Base-by-base conservation (phyloP, 2,113 vertebrate genomes). In the Nibea coibor region DNA sequence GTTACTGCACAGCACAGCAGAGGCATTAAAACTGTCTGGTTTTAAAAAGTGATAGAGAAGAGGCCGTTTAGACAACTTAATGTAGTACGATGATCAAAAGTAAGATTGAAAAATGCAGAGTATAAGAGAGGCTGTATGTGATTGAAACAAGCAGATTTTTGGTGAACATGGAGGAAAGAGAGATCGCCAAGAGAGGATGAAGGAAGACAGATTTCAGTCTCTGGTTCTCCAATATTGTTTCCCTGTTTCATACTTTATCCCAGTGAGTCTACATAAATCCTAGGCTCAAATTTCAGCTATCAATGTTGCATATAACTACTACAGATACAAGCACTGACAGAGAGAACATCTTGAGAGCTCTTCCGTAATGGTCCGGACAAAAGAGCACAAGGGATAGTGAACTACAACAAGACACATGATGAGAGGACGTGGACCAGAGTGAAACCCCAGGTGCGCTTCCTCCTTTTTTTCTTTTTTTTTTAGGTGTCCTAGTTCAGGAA, bases 271-370 rank as follows among this genome's bases (percentile, higher is more conserved):
- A 28, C 20, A 66, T 59, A 64, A 83, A 74, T 59, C 54, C 54
- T n/a, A 71, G 31, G 31, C 72, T 80, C 76, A 26, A 63, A 78
- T 59, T 72, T 56, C 19, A 10, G 22, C 63, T 80, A 69, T 64
- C 62, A 50, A 10, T 59, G 8, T 56, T 56, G 59, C 22, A 67
- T 35, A 8, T 24, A 58, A 81, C 61, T 20, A 14, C 47, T 82
- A 81, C 12, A 75, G 26, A 56, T 4, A 28, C 31, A 17, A 26
- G n/a, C n/a, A 53, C 45, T 64, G 62, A 72, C 69, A 74, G 35
- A 22, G 47, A 47, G 10, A 31, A 45, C 2, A 39, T 59, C 22
- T 22, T 24, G 8, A 50, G 28, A 48, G 22, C 50, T 61, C 31
- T 43, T 50, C 62, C 4, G 3, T 22, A 19, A 63, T 57, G 10